A percentile compares a stretch with the other conserved stretches of the same genome.
These are phyloP conservation scores for Tamias sibiricus DNA, from an alignment of 2,113 vertebrate genomes.

Conservation along the genomic window DNA sequence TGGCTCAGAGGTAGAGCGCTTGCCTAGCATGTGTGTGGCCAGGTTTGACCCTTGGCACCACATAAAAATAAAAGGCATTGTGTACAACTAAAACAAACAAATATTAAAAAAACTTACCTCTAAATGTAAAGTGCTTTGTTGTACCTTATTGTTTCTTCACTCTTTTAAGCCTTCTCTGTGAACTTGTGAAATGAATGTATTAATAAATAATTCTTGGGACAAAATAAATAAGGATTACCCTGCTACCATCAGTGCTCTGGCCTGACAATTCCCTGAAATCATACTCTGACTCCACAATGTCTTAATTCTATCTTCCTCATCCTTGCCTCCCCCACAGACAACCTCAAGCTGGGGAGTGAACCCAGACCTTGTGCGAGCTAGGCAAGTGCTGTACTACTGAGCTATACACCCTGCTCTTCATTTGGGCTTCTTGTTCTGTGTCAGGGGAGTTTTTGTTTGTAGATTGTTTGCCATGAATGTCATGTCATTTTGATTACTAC, in stretches of 20 bases:
- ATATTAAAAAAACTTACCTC: neutral
- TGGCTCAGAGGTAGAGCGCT: too few relatives aligned
- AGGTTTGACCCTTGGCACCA: too few relatives aligned
- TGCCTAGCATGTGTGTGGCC: too few relatives aligned
- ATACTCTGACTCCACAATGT: neutral
- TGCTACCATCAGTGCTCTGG: neutral
- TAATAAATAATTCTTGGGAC: conserved; percentile 11
- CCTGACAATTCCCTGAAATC: conserved; percentile 49
- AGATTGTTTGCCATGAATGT: conserved; percentile 7
- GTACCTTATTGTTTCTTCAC: neutral
- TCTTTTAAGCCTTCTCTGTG: neutral
- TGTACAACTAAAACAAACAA: neutral
- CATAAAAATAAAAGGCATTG: too few relatives aligned
- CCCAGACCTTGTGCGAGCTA: neutral
- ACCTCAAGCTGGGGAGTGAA: neutral
- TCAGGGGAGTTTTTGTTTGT: neutral
- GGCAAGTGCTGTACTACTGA: neutral
- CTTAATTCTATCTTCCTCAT: conserved; percentile 37
- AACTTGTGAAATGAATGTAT: neutral
- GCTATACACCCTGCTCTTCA: neutral
- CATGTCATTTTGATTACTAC: conserved; percentile 13
- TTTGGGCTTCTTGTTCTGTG: conserved; percentile 37
- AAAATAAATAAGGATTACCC: neutral
- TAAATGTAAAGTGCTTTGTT: conserved; percentile 40
- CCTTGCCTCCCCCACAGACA: too few relatives aligned